phyloP scores from a whole-genome alignment of 2,888 invertebrate species.

The Melanchra persicariae region DNA sequence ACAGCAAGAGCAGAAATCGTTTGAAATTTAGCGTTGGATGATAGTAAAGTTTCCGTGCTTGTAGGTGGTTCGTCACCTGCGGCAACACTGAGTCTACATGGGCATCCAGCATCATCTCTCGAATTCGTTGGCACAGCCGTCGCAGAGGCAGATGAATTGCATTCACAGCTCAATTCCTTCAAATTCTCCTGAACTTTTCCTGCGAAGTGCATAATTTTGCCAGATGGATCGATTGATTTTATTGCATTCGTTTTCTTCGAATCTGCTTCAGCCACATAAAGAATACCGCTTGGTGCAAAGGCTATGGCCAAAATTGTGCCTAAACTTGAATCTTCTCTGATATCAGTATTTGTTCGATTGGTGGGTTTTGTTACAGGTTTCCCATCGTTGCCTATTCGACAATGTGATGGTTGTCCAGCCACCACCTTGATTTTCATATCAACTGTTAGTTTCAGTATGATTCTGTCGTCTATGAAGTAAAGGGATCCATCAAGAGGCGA shows the following conservation, averaged over 20 bases:
- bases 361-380: slow-evolving; percentile 82
- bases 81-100: slow-evolving; percentile 89
- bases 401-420: slow-evolving; percentile 98
- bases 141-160: slow-evolving; percentile 90
- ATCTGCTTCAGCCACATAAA: slow-evolving; percentile 98
- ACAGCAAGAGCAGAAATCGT: slow-evolving; percentile 97
- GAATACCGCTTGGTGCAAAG: slow-evolving; percentile 97
- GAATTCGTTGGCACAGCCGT: slow-evolving; percentile 84
- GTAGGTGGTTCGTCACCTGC: slow-evolving; percentile 93
- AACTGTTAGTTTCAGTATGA: slow-evolving; percentile 97
- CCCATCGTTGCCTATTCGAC: slow-evolving; percentile 92
- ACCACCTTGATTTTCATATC: slow-evolving; percentile 98
- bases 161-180: slow-evolving; percentile 91
- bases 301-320: slow-evolving; percentile 97
- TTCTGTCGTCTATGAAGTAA: slow-evolving; percentile 98
- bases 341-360: slow-evolving; percentile 88
- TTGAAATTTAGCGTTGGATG: slow-evolving; percentile 97
- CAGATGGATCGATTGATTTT: slow-evolving; percentile 96
- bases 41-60: slow-evolving; percentile 96
- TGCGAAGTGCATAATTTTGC: slow-evolving; percentile 97
- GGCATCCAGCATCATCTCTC: slow-evolving; percentile 87
- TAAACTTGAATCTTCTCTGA: slow-evolving; percentile 92
- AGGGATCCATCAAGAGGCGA: slow-evolving; percentile 98
- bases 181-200: slow-evolving; percentile 94
- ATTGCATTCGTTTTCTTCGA: slow-evolving; percentile 96